Evolutionary conservation across 2,888 invertebrate species (phyloP), one percentile per base, ranked within the genome.

Genomic region (Bedellia somnulentella): DNA sequence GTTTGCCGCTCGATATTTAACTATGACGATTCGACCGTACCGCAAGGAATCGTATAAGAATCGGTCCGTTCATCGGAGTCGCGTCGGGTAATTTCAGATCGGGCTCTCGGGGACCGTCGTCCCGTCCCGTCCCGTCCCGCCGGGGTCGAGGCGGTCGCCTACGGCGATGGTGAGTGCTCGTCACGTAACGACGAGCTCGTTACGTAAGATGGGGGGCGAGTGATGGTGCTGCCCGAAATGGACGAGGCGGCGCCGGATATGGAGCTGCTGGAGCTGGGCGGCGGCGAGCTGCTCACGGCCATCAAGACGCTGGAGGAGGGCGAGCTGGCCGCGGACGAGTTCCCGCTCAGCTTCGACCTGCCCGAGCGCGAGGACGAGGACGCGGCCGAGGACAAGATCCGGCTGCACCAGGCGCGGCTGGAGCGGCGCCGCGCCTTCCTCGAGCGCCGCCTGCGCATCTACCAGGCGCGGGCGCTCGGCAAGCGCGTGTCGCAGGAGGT

Each of bases 81-180:
- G n/a, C n/a, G n/a, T n/a, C n/a, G n/a, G n/a, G n/a, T n/a, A n/a
- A n/a, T n/a, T n/a, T n/a, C n/a, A n/a, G n/a, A n/a, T n/a, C n/a
- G n/a, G n/a, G n/a, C n/a, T n/a, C n/a, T n/a, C n/a, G 79, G 79
- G 84, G 87, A 81, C 87, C 83, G 93, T 93, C 93, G 93, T 93
- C 83, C 93, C 93, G 80, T 93, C 93, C 80, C 85, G 92, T 75
- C 88, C 91, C 61, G 89, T 90, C 81, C 53, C 71, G 64, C 44
- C 70, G 57, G 53, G 54, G 57, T 45, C 50, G 46, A 44, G 43
- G 49, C 45, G 58, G 47, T 47, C 57, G 59, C 52, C 10, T 22
- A 22, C 10, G 48, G 47, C 40, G 50, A 51, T 46, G 43, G 52
- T 43, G 42, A 50, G 37, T 49, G 49, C 40, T 55, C 54, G n/a